Base-by-base conservation (phyloP, 2,113 vertebrate species). In the Rhadina sibilatrix region DNA sequence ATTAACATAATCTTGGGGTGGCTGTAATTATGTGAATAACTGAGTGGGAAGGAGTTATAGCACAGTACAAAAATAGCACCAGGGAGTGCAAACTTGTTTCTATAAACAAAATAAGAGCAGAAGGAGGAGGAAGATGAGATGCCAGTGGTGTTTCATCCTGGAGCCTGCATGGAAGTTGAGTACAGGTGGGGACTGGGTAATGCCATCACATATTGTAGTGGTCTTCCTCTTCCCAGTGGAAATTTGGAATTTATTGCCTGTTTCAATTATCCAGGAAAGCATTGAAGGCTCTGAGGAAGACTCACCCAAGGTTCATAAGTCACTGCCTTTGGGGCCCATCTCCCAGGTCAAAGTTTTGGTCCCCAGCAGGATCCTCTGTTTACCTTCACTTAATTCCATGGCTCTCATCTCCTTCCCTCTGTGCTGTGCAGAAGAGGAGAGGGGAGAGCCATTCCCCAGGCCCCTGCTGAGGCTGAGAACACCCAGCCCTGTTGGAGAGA, bases 191-290 rank as follows among this genome's bases (percentile, higher is more conserved):
- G 11, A 42, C n/a, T 21, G n/a, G 31, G 9, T 46, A 28, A 19
- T 82, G 44, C 21, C 10, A 17, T 71, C 0, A 0, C 7, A 5
- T 7, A 23, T 7, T 56, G 66, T 14, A 38, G 65, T 1, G 2
- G 4, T 78, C 19, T 15, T 56, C 2, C 3, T 87, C 25, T n/a
- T 89, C 2, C 21, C 20, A 38, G 37, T 28, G 50, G 64, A 49
- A 57, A n/a, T 46, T 5, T n/a, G 50, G 24, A 17, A 24, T 33
- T 84, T 52, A 19, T 56, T 74, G 14, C 50, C 27, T 64, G 2
- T 74, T 56, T 30, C 18, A 46, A 2, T 68, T 37, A 14, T 2
- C 35, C 37, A 42, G 52, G 56, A 75, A 70, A 28, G n/a, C 8
- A 1, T 0, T 35, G 49, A 76, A 40, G 44, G 50, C 54, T 92